Evolutionary conservation across 2,797 vertebrate species (phyloP), one percentile per base, ranked within the genome.

Genomic region (Sebastes paucispinis): DNA sequence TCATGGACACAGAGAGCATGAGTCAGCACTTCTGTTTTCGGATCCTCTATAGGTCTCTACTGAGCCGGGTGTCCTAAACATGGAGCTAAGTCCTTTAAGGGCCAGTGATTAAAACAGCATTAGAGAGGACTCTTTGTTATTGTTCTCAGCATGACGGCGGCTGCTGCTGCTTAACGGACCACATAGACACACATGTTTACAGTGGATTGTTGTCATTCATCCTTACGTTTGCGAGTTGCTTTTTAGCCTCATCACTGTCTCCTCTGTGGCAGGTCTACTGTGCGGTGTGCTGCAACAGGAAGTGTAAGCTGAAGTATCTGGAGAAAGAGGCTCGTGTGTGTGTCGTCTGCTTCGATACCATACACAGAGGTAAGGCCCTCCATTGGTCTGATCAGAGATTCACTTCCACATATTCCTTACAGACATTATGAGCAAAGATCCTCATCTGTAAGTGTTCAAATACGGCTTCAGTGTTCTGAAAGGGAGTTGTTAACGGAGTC

Each of bases 261-360:
- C 57, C 34, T 36, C 39, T 82, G 86, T 75, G 87, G 62, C 94
- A 99, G 98, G 97, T 99, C 8, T 99, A 97, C 92, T 99, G 98
- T 86, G 95, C 96, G 2, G 90, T 91, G 65, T 99, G 98, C 95
- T 99, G 98, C 95, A 98, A 96, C 93, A 95, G 96, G 76, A 99
- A 96, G 90, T 98, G 96, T 91, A 97, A 97, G 84, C 96, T 99
- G 22, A 97, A 96, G 10, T 99, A 98, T 86, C 87, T 99, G 94
- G 98, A 98, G 63, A 99, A 98, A 75, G 98, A 99, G 94, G 98
- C 98, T 78, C 96, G 98, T 63, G 98, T 99, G 57, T 99, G 98
- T 84, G 93, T 96, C 87, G 65, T 95, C 91, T 99, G 98, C 94
- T 97, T 96, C 36, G 95, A 96, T 31, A 89, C 92, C 76, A 97